Evolutionary conservation across 2,113 vertebrate genomes (phyloP), one percentile per base, ranked within the genome.

Genomic region (Hiodon tergisus): DNA sequence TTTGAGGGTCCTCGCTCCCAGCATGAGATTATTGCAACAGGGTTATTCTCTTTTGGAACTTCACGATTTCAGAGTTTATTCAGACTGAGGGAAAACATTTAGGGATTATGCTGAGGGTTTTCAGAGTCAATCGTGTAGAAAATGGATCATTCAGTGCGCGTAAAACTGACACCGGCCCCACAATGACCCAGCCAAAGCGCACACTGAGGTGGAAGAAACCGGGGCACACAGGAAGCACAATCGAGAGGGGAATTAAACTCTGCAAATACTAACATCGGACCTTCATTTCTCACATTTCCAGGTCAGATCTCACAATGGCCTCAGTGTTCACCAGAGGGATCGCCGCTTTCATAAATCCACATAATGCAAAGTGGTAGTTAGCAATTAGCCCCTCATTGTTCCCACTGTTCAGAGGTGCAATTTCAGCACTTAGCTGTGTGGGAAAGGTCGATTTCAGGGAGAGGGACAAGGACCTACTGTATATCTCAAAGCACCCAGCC

Each of bases 81-180:
- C 83, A 87, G 86, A 88, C 86, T 87, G 84, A 88, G 89, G 85
- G 92, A 81, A 92, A 92, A 94, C 90, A 92, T 88, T 92, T 88
- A 89, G 89, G 89, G 88, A 92, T 94, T 93, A 93, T 85, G 80
- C 82, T 76, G 55, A 79, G 80, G 76, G 86, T 87, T 89, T 94
- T 93, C 88, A 89, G 85, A 91, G 85, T 91, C 91, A 92, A 86
- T 90, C 89, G 87, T 78, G 88, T 91, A 88, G 91, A 94, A 94
- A 94, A 94, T 91, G 82, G 85, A 91, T 88, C 82, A 84, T 78
- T 89, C 89, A 93, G 90, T 90, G 85, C 86, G 84, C 80, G 87
- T 87, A 88, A 81, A 82, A 83, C 90, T 84, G 89, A 88, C 89
- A 86, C 78, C 81, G 81, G 80, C 79, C 74, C 81, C 69, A 86